phyloP scores from a whole-genome alignment of 2,797 vertebrate genomes.

The Malurus splendens region DNA sequence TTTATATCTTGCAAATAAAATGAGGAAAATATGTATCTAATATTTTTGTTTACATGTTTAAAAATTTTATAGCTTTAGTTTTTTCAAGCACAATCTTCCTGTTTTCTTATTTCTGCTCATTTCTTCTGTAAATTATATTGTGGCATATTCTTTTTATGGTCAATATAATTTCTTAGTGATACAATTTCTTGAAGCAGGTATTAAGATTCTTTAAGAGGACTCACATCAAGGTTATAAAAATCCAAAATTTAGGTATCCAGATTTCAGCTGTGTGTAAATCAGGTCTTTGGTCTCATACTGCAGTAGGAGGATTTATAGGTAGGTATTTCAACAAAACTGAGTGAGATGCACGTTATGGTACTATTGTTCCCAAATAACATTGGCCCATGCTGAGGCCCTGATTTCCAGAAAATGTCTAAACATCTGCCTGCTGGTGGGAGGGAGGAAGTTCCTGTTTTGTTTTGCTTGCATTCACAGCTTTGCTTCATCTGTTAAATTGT shows the following conservation, averaged over 20 bases:
- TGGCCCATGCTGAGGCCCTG: background rate
- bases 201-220: background rate
- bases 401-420: background rate
- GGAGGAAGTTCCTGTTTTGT: background rate
- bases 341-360: accelerated
- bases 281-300: background rate
- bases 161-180: background rate
- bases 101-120: background rate
- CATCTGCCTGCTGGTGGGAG: background rate
- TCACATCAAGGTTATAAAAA: background rate
- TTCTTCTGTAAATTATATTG: background rate
- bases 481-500: background rate
- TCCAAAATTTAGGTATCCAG: background rate
- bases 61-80: background rate
- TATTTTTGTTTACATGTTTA: background rate
- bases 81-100: background rate
- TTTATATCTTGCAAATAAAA: background rate
- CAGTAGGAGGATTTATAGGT: background rate
- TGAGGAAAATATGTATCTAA: background rate
- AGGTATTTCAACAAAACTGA: background rate
- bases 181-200: background rate
- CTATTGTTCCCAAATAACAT: background rate
- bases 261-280: background rate
- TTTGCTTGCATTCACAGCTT: background rate
- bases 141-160: background rate